Evolutionary conservation across 2,113 vertebrate genomes (phyloP).

Genomic region (Ranitomeya variabilis): DNA sequence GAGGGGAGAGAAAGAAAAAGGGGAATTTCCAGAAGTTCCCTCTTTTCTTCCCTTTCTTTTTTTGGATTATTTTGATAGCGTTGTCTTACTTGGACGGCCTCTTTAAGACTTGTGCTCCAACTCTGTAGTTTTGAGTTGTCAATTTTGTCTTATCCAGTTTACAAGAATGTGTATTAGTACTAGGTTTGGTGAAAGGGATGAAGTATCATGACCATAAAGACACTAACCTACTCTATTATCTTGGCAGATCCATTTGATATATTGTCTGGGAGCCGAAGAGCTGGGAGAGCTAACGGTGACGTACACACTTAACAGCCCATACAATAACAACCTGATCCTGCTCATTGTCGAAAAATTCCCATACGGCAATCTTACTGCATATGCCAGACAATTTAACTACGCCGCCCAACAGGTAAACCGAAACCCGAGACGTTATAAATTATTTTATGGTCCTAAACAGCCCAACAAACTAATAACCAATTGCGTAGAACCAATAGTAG

Average conservation of each 20-base stretch:
- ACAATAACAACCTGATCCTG: constrained; percentile 35
- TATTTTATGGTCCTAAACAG: no score
- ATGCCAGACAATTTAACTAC: constrained; percentile 40
- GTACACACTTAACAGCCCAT: constrained; percentile 29
- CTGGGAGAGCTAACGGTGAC: constrained; percentile 54
- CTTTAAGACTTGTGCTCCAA: neutral
- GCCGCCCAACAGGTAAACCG: constrained; percentile 40
- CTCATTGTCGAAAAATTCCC: neutral
- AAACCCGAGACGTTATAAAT: neutral
- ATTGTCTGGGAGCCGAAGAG: constrained; percentile 13
- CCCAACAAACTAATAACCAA: neutral
- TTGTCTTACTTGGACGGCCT: no score
- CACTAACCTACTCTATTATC: neutral
- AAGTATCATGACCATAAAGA: neutral
- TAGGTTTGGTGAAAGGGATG: neutral
- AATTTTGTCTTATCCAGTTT: neutral
- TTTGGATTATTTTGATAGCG: no score
- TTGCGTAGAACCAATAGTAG: neutral
- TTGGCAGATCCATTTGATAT: constrained; percentile 34
- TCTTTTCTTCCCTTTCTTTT: no score
- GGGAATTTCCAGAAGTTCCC: no score
- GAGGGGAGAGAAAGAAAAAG: no score
- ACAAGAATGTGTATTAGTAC: neutral
- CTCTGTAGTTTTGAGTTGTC: neutral
- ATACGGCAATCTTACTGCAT: constrained; percentile 8